Evolutionary conservation across 1,140 invertebrate species (phyloP).

Genomic region (Bilobella aurantiaca): DNA sequence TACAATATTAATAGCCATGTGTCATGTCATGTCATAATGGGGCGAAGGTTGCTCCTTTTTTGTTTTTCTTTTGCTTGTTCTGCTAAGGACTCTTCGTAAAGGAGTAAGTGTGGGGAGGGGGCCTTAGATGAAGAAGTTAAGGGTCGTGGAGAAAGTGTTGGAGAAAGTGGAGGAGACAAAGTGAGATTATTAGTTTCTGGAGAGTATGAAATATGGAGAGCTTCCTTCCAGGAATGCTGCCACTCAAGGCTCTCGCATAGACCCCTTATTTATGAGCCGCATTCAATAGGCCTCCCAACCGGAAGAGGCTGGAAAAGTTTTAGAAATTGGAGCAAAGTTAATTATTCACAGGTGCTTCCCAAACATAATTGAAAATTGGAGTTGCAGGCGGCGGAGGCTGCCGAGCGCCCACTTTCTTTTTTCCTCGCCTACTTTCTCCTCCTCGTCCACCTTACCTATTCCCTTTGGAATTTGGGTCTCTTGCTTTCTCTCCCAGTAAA

Average conservation of each 20-base stretch:
- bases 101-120: too few species aligned
- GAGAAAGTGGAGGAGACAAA: constrained; percentile 5
- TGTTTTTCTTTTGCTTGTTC: background rate
- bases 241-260: background rate
- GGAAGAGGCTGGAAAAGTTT: background rate
- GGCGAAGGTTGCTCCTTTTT: background rate
- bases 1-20: constrained; percentile 6
- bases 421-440: too few species aligned
- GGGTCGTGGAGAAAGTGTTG: background rate
- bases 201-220: constrained; percentile 6
- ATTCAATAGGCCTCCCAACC: too few species aligned
- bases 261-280: background rate
- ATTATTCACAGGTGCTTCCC: constrained; percentile 5
- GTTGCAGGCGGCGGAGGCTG: too few species aligned
- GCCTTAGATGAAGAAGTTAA: too few species aligned
- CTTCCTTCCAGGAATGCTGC: background rate
- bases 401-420: too few species aligned
- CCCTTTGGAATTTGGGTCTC: too few species aligned
- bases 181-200: constrained; percentile 8
- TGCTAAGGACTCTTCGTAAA: too few species aligned
- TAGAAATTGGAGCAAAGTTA: background rate
- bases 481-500: too few species aligned
- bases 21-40: constrained; percentile 7
- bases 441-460: too few species aligned
- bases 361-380: constrained; percentile 1